Evolutionary conservation across 2,797 vertebrate species (phyloP).

Genomic region (Calcarius lapponicus): DNA sequence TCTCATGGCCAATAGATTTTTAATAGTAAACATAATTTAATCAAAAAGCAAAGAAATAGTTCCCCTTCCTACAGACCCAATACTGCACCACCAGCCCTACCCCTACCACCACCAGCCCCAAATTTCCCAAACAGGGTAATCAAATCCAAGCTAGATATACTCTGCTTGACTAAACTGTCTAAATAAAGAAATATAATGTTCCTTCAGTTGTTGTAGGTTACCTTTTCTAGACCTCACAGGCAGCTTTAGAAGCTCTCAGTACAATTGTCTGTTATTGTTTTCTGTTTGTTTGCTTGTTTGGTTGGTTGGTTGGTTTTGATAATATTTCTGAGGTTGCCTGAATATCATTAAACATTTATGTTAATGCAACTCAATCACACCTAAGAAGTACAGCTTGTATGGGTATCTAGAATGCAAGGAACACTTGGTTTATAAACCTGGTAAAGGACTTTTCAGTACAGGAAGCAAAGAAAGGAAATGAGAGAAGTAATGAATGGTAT

Average conservation of each 20-base stretch:
- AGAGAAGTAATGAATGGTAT: background rate
- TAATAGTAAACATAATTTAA: background rate
- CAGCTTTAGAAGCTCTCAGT: background rate
- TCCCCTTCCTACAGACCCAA: background rate
- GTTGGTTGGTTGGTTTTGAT: too few species aligned
- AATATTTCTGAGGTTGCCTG: background rate
- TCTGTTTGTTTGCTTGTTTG: background rate
- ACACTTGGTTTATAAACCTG: background rate
- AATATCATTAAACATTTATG: background rate
- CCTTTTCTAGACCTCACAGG: accelerated
- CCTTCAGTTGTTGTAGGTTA: background rate
- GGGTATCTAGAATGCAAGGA: background rate
- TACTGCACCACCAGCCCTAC: accelerated
- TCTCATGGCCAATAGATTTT: background rate
- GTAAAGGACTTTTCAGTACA: background rate
- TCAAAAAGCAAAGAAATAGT: background rate
- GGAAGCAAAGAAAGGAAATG: background rate
- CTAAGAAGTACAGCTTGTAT: background rate
- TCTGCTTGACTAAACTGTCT: background rate
- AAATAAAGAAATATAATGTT: background rate
- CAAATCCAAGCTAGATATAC: background rate
- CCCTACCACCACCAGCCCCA: background rate
- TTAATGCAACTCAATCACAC: background rate
- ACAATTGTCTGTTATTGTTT: background rate
- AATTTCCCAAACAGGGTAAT: background rate